A percentile compares a stretch with the other conserved stretches of the same genome.
These are phyloP conservation scores for Haemorhous mexicanus DNA, from an alignment of 2,113 vertebrate species.

Conservation along the genomic window DNA sequence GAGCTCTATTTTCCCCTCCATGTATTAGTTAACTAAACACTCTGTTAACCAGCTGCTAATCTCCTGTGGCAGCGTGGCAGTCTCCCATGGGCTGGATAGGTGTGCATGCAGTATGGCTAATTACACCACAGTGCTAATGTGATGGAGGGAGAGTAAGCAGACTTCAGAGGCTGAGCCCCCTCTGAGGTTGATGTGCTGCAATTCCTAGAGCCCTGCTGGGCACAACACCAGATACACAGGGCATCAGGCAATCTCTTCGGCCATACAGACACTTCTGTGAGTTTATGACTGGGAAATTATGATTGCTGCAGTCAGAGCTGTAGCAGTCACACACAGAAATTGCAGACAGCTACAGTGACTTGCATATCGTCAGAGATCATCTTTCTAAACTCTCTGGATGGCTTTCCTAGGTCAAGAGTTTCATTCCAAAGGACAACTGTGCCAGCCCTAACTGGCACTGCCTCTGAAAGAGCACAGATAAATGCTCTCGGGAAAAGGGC, in stretches of 20 bases:
- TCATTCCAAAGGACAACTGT: slow-evolving; percentile 31
- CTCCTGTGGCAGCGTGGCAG: not conserved
- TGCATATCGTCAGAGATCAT: not conserved
- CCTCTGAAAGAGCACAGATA: slow-evolving; percentile 17
- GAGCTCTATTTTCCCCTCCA: not conserved
- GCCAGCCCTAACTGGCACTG: slow-evolving; percentile 39
- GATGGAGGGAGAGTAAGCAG: not conserved
- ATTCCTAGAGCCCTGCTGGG: not conserved
- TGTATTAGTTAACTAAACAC: not conserved
- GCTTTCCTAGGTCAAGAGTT: slow-evolving; percentile 3
- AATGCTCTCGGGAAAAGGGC: slow-evolving; percentile 16
- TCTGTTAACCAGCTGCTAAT: not conserved
- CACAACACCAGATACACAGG: not conserved
- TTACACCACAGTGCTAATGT: not conserved
- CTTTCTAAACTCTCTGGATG: not conserved
- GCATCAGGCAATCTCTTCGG: not conserved
- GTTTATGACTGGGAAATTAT: not conserved
- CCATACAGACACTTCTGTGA: not conserved
- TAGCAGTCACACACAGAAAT: not conserved
- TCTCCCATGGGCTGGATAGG: not conserved
- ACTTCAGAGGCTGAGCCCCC: not conserved
- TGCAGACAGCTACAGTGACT: not conserved
- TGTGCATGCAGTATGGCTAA: not conserved
- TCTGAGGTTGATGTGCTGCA: not conserved
- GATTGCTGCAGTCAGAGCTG: not conserved